These are phyloP conservation scores for Poecile montanus DNA, from an alignment of 2,797 vertebrate species.

Conservation along the genomic window DNA sequence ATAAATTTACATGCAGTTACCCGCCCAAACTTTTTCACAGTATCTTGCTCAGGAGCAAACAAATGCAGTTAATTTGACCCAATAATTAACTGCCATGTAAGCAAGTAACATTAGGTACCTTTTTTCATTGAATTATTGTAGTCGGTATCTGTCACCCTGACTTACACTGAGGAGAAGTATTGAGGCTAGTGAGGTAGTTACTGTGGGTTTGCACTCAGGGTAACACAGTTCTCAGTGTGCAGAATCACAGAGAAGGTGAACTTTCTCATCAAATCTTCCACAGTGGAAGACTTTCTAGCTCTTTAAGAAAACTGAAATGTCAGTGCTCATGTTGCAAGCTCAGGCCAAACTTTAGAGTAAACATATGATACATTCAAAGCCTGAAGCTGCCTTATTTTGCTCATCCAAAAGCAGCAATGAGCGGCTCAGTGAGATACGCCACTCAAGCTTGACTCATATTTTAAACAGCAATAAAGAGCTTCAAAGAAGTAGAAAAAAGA, in stretches of 20 bases:
- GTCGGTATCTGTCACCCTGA: background rate
- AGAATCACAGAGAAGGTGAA: background rate
- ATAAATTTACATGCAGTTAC: background rate
- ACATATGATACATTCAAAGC: background rate
- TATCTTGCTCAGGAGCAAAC: background rate
- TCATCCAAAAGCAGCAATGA: background rate
- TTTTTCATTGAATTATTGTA: background rate
- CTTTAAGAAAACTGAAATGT: background rate
- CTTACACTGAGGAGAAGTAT: background rate
- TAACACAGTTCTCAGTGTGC: background rate
- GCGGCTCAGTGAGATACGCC: accelerated
- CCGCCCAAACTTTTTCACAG: background rate
- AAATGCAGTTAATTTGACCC: background rate
- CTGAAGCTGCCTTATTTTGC: background rate
- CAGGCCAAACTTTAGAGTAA: background rate
- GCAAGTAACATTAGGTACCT: background rate
- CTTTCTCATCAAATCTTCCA: background rate
- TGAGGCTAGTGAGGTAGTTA: background rate
- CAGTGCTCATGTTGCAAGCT: background rate
- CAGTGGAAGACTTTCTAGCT: background rate
- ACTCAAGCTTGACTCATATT: background rate
- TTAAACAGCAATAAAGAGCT: background rate
- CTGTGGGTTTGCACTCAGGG: background rate
- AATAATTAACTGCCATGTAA: background rate
- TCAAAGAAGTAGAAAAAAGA: background rate